phyloP scores from a whole-genome alignment of 2,113 vertebrate genomes.

The Varanus salvator region DNA sequence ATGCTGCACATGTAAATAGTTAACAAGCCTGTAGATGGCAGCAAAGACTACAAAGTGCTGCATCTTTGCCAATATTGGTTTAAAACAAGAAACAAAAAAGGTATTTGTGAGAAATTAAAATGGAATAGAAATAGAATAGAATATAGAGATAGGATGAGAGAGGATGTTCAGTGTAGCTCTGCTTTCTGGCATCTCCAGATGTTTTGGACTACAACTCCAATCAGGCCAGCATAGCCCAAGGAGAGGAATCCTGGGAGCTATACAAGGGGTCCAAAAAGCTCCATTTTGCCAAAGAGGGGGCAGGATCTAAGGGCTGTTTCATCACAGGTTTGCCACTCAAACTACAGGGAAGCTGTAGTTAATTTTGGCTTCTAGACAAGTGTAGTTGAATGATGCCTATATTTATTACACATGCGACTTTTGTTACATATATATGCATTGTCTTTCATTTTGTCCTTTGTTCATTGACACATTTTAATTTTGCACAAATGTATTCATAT shows the following conservation, averaged over 20 bases:
- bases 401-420: too few species aligned
- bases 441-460: too few species aligned
- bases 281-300: neutral
- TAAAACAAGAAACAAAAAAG: neutral
- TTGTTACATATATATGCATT: too few species aligned
- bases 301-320: neutral
- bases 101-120: neutral
- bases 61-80: neutral
- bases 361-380: neutral
- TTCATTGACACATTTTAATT: too few species aligned
- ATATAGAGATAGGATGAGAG: neutral
- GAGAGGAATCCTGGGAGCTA: too few species aligned
- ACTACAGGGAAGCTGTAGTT: neutral
- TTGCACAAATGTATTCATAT: too few species aligned
- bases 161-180: neutral
- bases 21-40: slow-evolving; percentile 15
- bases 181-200: too few species aligned
- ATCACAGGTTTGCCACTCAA: neutral
- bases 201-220: too few species aligned
- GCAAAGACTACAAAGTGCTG: neutral
- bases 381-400: neutral
- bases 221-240: too few species aligned
- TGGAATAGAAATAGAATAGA: too few species aligned
- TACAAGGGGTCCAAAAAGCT: too few species aligned
- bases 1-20: neutral